phyloP scores from a whole-genome alignment of 2,888 invertebrate genomes.

The Chaetoderma sp. region DNA sequence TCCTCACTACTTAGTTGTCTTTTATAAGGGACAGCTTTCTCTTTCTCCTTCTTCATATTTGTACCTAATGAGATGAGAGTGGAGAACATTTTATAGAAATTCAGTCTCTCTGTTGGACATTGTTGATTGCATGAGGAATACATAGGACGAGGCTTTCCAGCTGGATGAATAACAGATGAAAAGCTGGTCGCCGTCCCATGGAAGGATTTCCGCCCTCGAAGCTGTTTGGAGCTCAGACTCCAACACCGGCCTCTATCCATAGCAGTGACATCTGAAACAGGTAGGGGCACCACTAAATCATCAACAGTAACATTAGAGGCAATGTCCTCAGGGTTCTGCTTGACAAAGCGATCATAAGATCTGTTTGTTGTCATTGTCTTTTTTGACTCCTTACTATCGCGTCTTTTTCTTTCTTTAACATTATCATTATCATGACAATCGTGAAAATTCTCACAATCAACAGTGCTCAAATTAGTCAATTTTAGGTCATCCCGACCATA shows the following conservation, averaged over 20 bases:
- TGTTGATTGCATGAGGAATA: conserved; percentile 36
- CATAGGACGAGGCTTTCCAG: conserved; percentile 25
- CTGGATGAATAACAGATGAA: no score
- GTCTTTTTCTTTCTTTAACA: conserved; percentile 47
- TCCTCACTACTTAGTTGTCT: conserved; percentile 80
- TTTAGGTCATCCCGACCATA: conserved; percentile 47
- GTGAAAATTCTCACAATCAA: conserved; percentile 57
- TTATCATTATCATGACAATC: conserved; percentile 40
- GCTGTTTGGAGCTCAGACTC: not conserved
- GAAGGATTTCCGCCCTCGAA: no score
- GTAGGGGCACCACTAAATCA: no score
- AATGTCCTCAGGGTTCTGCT: conserved; percentile 13
- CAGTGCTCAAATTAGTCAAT: conserved; percentile 43
- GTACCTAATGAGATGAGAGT: conserved; percentile 79
- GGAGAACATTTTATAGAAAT: conserved; percentile 75
- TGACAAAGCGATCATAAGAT: conserved; percentile 45
- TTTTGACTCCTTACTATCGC: conserved; percentile 46
- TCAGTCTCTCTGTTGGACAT: conserved; percentile 54
- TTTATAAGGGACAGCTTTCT: conserved; percentile 45
- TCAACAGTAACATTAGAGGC: not conserved
- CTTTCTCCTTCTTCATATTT: conserved; percentile 63
- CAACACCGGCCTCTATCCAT: conserved; percentile 1
- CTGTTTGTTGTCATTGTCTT: conserved; percentile 45
- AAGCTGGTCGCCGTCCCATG: no score
- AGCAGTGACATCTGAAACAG: not conserved